A percentile compares a stretch with the other conserved stretches of the same genome.
phyloP scores from a whole-genome alignment of 2,113 vertebrate species.

The Sigmodon hispidus region DNA sequence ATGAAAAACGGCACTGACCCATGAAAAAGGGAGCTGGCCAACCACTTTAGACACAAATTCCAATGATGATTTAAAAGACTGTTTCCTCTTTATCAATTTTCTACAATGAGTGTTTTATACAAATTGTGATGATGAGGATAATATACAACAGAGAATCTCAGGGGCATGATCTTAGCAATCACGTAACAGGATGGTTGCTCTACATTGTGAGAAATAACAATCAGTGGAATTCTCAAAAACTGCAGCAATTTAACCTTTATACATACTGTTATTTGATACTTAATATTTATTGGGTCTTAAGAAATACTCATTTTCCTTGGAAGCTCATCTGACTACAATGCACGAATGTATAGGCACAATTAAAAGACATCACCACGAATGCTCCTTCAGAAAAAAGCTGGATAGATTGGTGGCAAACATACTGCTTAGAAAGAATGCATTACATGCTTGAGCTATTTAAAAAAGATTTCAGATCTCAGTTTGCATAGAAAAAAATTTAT shows the following conservation, averaged over 20 bases:
- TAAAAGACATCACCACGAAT: not conserved
- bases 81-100: not conserved
- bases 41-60: not conserved
- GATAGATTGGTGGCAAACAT: not conserved
- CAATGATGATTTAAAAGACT: not conserved
- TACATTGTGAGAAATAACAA: slow-evolving; percentile 18
- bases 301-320: not conserved
- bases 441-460: not conserved
- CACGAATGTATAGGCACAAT: not conserved
- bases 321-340: not conserved
- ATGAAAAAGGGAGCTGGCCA: not conserved
- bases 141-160: not conserved
- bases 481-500: not conserved
- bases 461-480: not conserved
- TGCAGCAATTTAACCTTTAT: not conserved
- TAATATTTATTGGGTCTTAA: slow-evolving; percentile 44
- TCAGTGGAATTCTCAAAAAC: not conserved
- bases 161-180: not conserved
- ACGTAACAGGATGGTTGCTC: not conserved
- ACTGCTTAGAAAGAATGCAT: not conserved
- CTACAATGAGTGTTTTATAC: not conserved
- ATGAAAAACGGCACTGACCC: not conserved
- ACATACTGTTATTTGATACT: slow-evolving; percentile 22
- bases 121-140: not conserved
- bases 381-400: not conserved